These are phyloP conservation scores for Limnephilus rhombicus DNA, from an alignment of 2,888 invertebrate genomes.

Conservation along the genomic window DNA sequence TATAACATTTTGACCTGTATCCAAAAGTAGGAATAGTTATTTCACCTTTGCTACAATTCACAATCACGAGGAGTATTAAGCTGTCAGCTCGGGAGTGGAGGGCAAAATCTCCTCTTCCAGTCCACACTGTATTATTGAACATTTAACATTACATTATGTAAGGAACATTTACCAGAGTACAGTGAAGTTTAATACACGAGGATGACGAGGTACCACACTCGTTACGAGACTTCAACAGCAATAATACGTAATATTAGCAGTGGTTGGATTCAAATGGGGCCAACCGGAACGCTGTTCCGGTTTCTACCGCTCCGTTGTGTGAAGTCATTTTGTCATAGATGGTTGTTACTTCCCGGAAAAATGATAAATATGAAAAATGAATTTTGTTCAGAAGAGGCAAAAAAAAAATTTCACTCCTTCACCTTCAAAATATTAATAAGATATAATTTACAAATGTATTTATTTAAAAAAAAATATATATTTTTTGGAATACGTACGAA, in stretches of 20 bases:
- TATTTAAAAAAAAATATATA: no score
- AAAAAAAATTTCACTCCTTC: no score
- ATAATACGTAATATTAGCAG: not conserved
- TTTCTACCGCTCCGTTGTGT: not conserved
- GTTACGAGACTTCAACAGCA: not conserved
- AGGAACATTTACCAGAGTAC: not conserved
- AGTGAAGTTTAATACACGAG: not conserved
- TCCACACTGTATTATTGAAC: not conserved
- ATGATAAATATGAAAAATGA: no score
- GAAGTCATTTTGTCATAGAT: no score
- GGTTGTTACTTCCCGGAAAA: no score
- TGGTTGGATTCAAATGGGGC: not conserved
- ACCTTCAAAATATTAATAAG: no score
- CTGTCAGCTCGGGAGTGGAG: slow-evolving; percentile 16
- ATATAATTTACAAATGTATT: no score
- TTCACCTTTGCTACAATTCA: not conserved
- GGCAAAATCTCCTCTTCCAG: not conserved
- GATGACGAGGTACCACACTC: not conserved
- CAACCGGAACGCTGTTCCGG: not conserved
- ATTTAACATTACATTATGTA: not conserved
- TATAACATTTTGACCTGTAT: not conserved
- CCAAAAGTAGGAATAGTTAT: not conserved
- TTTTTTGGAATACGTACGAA: no score
- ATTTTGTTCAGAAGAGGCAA: no score
- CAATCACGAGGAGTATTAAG: slow-evolving; percentile 41